A percentile compares a stretch with the other conserved stretches of the same genome.
Conservation (phyloP, 2,797 vertebrate genomes). For the Rhinichthys osculus region DNA sequence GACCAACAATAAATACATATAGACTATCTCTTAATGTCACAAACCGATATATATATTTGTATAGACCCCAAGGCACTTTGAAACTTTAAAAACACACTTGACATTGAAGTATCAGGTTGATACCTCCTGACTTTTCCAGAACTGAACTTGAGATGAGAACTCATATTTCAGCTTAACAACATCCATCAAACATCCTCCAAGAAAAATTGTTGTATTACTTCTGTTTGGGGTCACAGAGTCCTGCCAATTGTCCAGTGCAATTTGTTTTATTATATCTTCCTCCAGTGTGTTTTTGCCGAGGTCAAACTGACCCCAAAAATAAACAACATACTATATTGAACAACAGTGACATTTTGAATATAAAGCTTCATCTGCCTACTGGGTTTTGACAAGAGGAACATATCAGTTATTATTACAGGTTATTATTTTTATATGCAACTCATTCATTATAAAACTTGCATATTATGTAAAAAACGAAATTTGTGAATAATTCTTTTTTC, state of each 20-base stretch:
- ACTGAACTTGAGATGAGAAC: background rate
- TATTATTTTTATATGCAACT: background rate
- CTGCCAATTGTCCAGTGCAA: background rate
- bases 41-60: background rate
- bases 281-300: background rate
- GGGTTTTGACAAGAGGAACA: background rate
- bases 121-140: background rate
- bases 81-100: background rate
- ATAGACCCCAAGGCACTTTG: background rate
- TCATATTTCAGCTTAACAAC: background rate
- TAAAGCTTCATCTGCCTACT: background rate
- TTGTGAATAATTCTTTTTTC: background rate
- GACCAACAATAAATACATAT: background rate
- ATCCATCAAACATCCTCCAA: background rate
- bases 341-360: background rate
- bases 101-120: background rate
- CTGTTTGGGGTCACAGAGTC: background rate
- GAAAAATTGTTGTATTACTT: background rate
- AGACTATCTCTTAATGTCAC: background rate
- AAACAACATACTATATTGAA: background rate
- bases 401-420: background rate
- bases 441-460: background rate
- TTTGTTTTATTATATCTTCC: background rate
- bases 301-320: background rate
- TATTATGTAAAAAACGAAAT: background rate